phyloP scores from a whole-genome alignment of 2,888 invertebrate species.

The Laothoe populi region DNA sequence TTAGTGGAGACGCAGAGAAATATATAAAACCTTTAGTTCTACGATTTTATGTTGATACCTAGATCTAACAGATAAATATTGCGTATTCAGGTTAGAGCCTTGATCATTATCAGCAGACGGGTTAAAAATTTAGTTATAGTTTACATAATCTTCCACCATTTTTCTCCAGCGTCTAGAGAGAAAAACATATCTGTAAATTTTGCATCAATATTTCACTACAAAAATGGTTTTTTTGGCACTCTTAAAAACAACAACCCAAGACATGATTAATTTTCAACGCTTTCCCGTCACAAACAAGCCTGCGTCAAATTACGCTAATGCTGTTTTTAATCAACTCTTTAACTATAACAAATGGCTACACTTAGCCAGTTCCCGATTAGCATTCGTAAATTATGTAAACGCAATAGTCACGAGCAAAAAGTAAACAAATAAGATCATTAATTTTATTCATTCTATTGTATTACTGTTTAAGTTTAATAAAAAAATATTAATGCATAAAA shows the following conservation, averaged over 20 bases:
- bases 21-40: too few species aligned
- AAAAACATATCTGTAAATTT: neutral
- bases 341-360: slow-evolving; percentile 16
- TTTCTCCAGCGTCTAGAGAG: too few species aligned
- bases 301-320: slow-evolving; percentile 18
- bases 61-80: too few species aligned
- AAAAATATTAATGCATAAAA: neutral
- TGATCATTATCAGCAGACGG: too few species aligned
- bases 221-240: neutral
- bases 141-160: too few species aligned
- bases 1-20: too few species aligned
- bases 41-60: too few species aligned
- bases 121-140: too few species aligned
- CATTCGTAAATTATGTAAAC: slow-evolving; percentile 18
- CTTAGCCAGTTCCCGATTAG: slow-evolving; percentile 12
- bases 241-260: neutral
- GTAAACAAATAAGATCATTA: neutral
- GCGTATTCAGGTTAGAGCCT: too few species aligned
- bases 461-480: neutral
- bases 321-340: slow-evolving; percentile 21
- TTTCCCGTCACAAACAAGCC: slow-evolving; percentile 21
- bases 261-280: slow-evolving; percentile 11
- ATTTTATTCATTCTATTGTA: neutral
- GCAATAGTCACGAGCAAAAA: neutral
- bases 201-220: neutral